Evolutionary conservation across 2,888 invertebrate species (phyloP).

Genomic region (Cephalotes varians): DNA sequence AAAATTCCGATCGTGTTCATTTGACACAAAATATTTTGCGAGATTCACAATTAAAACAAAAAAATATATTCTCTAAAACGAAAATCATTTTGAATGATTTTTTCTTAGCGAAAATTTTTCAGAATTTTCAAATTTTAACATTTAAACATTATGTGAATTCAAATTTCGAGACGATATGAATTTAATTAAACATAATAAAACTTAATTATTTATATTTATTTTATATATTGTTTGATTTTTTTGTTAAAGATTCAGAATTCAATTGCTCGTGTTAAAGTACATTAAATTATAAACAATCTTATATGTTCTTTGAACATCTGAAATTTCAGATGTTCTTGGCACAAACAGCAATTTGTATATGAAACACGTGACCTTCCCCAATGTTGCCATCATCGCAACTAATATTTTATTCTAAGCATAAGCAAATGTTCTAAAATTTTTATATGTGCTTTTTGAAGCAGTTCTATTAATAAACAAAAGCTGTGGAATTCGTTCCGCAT

Average conservation of each 20-base stretch:
- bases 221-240: background rate
- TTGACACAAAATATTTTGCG: background rate
- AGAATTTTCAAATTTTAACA: background rate
- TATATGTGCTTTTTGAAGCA: background rate
- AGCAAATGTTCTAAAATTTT: constrained; percentile 27
- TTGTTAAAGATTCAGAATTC: background rate
- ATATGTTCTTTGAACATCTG: background rate
- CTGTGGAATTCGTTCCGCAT: background rate
- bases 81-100: background rate
- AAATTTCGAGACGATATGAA: background rate
- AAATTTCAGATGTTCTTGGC: background rate
- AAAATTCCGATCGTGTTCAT: background rate
- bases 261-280: background rate
- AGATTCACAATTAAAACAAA: background rate
- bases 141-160: background rate
- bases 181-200: constrained; percentile 2
- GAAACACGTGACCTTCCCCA: constrained; percentile 19
- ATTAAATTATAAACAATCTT: constrained; percentile 1
- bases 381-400: constrained; percentile 21
- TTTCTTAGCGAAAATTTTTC: background rate
- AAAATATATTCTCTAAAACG: background rate
- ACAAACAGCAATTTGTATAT: constrained; percentile 15
- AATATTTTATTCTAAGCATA: constrained; percentile 24
- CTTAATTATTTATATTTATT: background rate
- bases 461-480: constrained; percentile 22